Base-by-base conservation (phyloP, 2,113 vertebrate species). In the Periophthalmodon schlosseri region DNA sequence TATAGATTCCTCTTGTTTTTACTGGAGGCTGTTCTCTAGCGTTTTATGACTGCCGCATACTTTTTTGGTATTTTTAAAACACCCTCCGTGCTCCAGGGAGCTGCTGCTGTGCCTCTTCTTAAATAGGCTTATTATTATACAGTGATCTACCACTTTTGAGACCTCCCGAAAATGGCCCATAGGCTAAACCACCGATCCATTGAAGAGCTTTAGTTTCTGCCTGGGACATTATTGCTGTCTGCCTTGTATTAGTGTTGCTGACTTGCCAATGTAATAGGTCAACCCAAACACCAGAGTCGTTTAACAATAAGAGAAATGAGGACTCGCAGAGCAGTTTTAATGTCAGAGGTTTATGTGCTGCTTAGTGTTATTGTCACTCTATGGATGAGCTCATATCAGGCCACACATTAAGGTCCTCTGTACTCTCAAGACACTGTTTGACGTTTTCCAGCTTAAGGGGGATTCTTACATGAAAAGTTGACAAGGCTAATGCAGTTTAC, bases 261-360 rank as follows among this genome's bases (percentile, higher is more conserved):
- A 80, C 80, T 81, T 72, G 87, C 68, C 77, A 77, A 84, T 87
- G 79, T 69, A 73, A 77, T 66, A 60, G 78, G 67, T 58, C 78
- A 70, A 81, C 80, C 75, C 68, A 68, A 67, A 87, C 80, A 80
- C 63, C 36, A 46, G 54, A 70, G 70, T 75, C 72, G 80, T 88
- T 86, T 70, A 73, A 76, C 73, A 78, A 85, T 67, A 75, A 84
- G 84, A 88, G 50, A 56, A 81, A 79, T 91, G 86, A 91, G 79
- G 66, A 80, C 83, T 83, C 64, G 44, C 87, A 91, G 86, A 84
- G 70, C 80, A 86, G 76, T 89, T 85, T 63, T 83, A 64, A 81
- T 89, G 89, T 90, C 88, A 90, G 86, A 86, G 86, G 87, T 90
- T 90, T 87, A 84, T 80, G 85, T 76, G 87, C 87, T 92, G 90